Percentiles rank a stretch among this genome's conserved stretches.
These are phyloP conservation scores for Seriola dumerili DNA, from an alignment of 2,113 vertebrate genomes.

Conservation along the genomic window DNA sequence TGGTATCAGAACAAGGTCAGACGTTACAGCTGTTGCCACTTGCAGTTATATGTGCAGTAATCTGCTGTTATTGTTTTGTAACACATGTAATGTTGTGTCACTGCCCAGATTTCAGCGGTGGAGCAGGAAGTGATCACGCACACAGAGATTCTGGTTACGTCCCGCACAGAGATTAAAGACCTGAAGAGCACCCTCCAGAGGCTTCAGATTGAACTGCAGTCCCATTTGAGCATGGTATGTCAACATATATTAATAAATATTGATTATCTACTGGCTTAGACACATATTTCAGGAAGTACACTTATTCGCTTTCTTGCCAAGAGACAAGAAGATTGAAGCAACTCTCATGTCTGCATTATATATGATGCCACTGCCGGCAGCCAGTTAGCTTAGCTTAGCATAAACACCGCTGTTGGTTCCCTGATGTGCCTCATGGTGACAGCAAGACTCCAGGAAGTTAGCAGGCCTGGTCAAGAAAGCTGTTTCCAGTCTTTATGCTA, in stretches of 20 bases:
- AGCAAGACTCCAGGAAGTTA: no score
- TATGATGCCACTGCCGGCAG: no score
- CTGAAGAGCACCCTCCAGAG: constrained; percentile 84
- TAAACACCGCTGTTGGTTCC: neutral
- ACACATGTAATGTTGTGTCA: constrained; percentile 5
- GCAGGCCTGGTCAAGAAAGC: no score
- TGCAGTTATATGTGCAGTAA: neutral
- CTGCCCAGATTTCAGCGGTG: constrained; percentile 81
- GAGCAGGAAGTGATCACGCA: constrained; percentile 84
- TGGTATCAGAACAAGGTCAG: constrained; percentile 83
- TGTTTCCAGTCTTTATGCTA: neutral
- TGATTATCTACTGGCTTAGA: neutral
- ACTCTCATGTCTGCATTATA: no score
- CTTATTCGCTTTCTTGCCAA: no score
- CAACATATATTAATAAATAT: neutral
- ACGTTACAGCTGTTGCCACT: neutral
- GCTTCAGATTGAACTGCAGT: constrained; percentile 90
- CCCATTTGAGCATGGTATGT: constrained; percentile 87
- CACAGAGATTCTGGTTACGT: constrained; percentile 81
- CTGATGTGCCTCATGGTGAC: no score
- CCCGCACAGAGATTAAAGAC: constrained; percentile 84
- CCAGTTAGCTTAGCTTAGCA: neutral
- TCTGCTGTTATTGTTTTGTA: neutral
- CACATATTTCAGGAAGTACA: neutral
- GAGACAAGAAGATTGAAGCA: no score